Base-by-base conservation (phyloP, 2,113 vertebrate genomes). In the Phoxinus phoxinus region DNA sequence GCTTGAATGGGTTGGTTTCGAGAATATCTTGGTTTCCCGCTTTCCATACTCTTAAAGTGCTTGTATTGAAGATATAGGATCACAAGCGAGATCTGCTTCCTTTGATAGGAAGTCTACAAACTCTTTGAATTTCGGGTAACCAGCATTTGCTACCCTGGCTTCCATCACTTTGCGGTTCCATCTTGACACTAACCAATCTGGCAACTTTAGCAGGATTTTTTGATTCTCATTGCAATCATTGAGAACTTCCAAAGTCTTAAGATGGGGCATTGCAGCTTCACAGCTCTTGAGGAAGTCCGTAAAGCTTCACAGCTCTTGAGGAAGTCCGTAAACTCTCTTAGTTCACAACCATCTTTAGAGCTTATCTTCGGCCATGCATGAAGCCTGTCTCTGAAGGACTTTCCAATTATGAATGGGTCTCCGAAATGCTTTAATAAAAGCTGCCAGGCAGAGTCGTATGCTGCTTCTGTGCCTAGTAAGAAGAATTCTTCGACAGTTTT, bases 401-500 rank as follows among this genome's bases (percentile, higher is more conserved):
- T 89, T 23, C 75, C 61, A 71, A 87, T 80, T 65, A 87, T 83
- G 58, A 86, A 89, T 77, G 84, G 80, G 63, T 84, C 63, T 87
- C 86, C 72, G 9, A 44, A 58, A 77, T n/a, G 25, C 69, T 85
- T 84, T 61, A 83, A 78, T 53, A 89, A 81, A 51, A 84, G 61
- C 21, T 90, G 51, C 81, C 85, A 88, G 25, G 35, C 87, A 41
- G 82, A 85, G 46, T 87, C 80, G 2, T 86, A 89, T 83, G 77
- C 74, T 80, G 53, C 78, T 69, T 83, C 84, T 2, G 84, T 86
- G 17, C 82, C 81, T 87, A 87, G 37, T 72, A 85, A 25, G 61
- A 89, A 85, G 30, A 86, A 86, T 21, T 74, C 79, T 88, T 88
- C 53, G 30, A 89, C 69, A 15, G 84, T 53, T 67, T 88, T 88